Conservation (phyloP, 2,113 vertebrate species). For the Nymphicus hollandicus region DNA sequence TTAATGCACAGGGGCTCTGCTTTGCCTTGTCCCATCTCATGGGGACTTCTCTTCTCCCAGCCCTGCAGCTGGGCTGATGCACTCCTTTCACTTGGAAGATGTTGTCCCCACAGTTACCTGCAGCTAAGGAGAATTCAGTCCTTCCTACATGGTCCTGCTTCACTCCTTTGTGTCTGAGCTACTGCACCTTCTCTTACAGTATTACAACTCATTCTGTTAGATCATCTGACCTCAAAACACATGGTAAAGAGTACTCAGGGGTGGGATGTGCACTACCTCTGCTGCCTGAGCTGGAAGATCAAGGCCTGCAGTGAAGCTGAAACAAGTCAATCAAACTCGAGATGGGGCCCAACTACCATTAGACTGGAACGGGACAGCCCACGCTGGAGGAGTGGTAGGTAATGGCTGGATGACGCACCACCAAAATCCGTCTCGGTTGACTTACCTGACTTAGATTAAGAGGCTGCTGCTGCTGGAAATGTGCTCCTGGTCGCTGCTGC, state of each 20-base stretch:
- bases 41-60: background rate
- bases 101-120: background rate
- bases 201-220: background rate
- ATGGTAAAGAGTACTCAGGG: rapidly evolving
- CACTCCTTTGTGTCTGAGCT: background rate
- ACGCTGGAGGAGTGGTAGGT: background rate
- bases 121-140: background rate
- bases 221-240: background rate
- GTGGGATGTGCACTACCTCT: background rate
- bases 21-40: background rate
- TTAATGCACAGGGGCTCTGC: background rate
- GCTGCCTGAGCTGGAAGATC: background rate
- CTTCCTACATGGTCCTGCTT: background rate
- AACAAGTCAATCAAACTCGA: background rate
- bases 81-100: background rate
- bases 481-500: constrained; percentile 89
- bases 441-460: constrained; percentile 99
- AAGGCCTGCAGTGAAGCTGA: background rate
- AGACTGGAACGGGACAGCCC: background rate
- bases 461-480: constrained; percentile 96
- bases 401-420: background rate
- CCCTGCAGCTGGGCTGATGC: background rate
- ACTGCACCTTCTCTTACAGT: background rate
- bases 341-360: background rate
- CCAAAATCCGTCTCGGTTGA: background rate